Base-by-base conservation (phyloP, 2,797 vertebrate genomes). In the Capromys pilorides region DNA sequence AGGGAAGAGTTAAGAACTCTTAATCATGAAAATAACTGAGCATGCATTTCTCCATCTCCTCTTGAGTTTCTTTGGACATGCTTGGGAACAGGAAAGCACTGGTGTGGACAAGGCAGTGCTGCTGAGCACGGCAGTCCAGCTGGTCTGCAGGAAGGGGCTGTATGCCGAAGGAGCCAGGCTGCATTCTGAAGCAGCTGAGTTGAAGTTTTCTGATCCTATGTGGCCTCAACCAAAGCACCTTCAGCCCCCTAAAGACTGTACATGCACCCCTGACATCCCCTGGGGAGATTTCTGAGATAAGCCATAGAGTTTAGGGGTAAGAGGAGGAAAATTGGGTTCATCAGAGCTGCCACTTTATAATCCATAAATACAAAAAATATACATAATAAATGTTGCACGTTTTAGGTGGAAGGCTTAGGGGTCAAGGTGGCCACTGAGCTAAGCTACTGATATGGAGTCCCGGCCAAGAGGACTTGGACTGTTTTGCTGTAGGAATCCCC, bases 31-130 rank as follows among this genome's bases (percentile, higher is more conserved):
- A 64, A 87, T 36, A 71, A 84, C 5, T 26, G 16, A 54, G n/a
- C 13, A 41, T 21, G 39, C 13, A 41, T 21, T n/a, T 73, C 12
- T 54, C 41, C n/a, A 71, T 66, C 67, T 64, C 51, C 51, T 69
- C 64, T 61, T 67, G 62, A 79, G n/a, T 73, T 85, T 80, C 54
- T 66, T 45, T 13, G 41, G 62, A 66, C 18, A 36, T 41, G n/a
- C 84, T 14, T 41, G 57, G 67, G 64, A 83, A 66, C 28, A 54
- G 18, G 75, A 18, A 14, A 59, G 61, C 66, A 22, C n/a, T 18
- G 0, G 1, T 24, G 3, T 19, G n/a, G 41, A 19, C 31, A 26
- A 5, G 21, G 57, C n/a, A 10, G 8, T 2, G 2, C 24, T 0
- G 26, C 51, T 31, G 2, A 4, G 14, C 33, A 61, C 10, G 21